Evolutionary conservation across 2,888 invertebrate genomes (phyloP), one percentile per base, ranked within the genome.

Genomic region (Thymelicus acteon): DNA sequence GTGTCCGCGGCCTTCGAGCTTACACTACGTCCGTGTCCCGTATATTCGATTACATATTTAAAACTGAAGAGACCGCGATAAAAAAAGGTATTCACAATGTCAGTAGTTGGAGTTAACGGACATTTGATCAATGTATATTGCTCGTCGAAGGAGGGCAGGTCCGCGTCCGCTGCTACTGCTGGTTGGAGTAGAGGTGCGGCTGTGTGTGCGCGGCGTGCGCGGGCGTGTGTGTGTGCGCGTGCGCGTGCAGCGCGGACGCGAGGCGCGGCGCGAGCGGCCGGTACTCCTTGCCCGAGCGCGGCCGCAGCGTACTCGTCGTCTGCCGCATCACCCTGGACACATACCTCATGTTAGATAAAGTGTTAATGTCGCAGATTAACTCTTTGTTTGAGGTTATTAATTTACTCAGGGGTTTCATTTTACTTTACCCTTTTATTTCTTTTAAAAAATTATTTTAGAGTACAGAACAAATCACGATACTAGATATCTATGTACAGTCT

Each of bases 271-370:
- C 81, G 70, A 86, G 77, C 83, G 96, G 96, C 81, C 96, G 95
- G 90, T 97, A 97, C 89, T 97, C 97, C 85, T 96, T 96, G 72
- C 97, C 97, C 6, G 97, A 97, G 61, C 97, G 95, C 54, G 98
- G 98, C 81, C 97, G 95, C 76, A 97, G 94, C 19, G 97, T 96
- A 78, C 96, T 96, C 71, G 90, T 87, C 65, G 87, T 82, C 80
- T 86, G 88, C 7, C 90, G 87, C 75, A 83, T 78, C 77, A 85
- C 85, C 78, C 91, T 90, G 81, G 31, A 44, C 52, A 72, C 60
- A 71, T 31, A 3, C 31, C 31, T 31, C 31, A 31, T 31, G 31
- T 31, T 31, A 31, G 4, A 31, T 31, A 1, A 19, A 19, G 19
- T 19, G 19, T n/a, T n/a, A 19, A 19, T 19, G 19, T 19, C 19